Evolutionary conservation across 2,113 vertebrate species (phyloP).

Genomic region (Gavialis gangeticus): DNA sequence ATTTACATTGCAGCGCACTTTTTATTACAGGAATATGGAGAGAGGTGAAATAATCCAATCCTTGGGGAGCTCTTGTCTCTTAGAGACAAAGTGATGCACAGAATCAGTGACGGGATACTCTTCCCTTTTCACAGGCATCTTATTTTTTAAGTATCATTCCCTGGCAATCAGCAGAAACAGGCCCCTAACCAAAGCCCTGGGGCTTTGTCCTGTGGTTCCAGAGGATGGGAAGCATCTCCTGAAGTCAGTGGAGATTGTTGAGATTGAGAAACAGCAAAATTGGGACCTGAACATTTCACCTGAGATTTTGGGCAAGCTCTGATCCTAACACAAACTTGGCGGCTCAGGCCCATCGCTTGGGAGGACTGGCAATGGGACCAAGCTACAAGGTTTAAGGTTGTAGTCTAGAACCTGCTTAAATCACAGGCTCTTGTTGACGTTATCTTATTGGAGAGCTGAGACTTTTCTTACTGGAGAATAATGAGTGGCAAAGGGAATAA

Average conservation of each 20-base stretch:
- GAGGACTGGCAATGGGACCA: too few relatives aligned
- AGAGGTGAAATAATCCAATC: constrained; percentile 5
- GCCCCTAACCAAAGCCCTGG: neutral
- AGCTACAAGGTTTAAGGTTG: too few relatives aligned
- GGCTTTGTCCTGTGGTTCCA: neutral
- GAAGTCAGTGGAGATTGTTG: neutral
- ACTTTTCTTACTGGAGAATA: too few relatives aligned
- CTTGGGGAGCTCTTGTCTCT: neutral
- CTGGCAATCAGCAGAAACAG: neutral
- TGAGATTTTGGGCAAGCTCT: neutral
- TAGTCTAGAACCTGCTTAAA: too few relatives aligned
- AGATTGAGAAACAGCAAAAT: neutral
- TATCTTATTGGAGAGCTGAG: too few relatives aligned
- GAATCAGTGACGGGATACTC: neutral
- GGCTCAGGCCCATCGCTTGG: too few relatives aligned
- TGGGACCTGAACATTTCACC: neutral
- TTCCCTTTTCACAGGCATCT: neutral
- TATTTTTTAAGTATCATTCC: neutral
- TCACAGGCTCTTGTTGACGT: too few relatives aligned
- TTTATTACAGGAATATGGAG: neutral
- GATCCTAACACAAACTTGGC: neutral
- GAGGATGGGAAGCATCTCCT: neutral
- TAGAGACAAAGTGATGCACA: rapidly evolving
- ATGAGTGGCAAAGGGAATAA: neutral
- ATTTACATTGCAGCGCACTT: rapidly evolving